Percentiles rank a stretch among this genome's conserved stretches.
Conservation (phyloP, 2,888 invertebrate genomes). For the Sinelater perroti region DNA sequence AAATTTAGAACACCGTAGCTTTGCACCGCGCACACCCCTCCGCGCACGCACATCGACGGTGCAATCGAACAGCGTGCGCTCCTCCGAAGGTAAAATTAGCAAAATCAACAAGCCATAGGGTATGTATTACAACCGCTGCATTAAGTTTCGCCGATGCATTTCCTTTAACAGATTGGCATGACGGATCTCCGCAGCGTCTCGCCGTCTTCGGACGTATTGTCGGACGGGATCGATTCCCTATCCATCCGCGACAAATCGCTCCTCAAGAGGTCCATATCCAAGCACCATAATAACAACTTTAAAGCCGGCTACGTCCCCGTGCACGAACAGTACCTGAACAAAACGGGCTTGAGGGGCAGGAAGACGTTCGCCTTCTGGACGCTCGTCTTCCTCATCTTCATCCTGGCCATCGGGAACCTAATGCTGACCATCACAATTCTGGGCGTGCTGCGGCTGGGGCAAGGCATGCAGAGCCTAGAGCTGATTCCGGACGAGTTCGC, state of each 20-base stretch:
- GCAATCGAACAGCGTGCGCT: too few relatives aligned
- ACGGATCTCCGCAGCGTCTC: constrained; percentile 49
- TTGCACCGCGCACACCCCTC: too few relatives aligned
- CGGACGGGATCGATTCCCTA: constrained; percentile 55
- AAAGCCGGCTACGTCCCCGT: constrained; percentile 56
- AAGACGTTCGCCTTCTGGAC: constrained; percentile 83
- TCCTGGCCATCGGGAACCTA: constrained; percentile 82
- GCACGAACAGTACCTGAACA: constrained; percentile 52
- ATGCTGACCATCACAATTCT: constrained; percentile 82
- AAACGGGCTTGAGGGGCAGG: constrained; percentile 61
- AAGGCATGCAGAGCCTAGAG: constrained; percentile 87
- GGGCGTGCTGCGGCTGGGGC: constrained; percentile 80
- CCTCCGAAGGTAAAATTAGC: too few relatives aligned
- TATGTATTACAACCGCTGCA: too few relatives aligned
- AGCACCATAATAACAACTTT: constrained; percentile 54
- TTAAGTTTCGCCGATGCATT: too few relatives aligned
- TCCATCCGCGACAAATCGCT: constrained; percentile 53
- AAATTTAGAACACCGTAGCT: too few relatives aligned
- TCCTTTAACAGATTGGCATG: too few relatives aligned
- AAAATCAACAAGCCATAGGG: too few relatives aligned
- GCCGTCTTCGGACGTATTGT: constrained; percentile 54
- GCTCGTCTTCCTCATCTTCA: constrained; percentile 72
- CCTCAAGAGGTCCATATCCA: constrained; percentile 51
- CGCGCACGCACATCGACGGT: too few relatives aligned
- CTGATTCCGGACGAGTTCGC: constrained; percentile 77